A percentile compares a stretch with the other conserved stretches of the same genome.
phyloP scores from a whole-genome alignment of 2,888 invertebrate species.

The Spilarctia lutea region DNA sequence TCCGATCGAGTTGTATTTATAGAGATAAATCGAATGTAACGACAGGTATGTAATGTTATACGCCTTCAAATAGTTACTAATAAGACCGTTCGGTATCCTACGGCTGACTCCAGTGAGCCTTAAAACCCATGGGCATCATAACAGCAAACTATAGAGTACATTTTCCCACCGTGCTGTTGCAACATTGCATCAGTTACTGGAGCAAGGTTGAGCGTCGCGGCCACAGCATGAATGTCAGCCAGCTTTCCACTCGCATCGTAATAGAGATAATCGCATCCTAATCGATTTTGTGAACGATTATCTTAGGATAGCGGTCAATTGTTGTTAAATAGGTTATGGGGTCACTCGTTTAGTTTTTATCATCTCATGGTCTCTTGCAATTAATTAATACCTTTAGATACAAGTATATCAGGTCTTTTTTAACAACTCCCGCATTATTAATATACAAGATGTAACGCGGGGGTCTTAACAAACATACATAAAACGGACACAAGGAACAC shows the following conservation, averaged over 20 bases:
- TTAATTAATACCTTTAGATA: not conserved
- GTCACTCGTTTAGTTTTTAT: not conserved
- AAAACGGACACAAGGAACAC: no score
- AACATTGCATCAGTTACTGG: slow-evolving; percentile 76
- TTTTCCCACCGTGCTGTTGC: slow-evolving; percentile 78
- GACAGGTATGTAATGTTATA: not conserved
- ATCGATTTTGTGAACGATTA: slow-evolving; percentile 19
- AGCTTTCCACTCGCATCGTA: slow-evolving; percentile 74
- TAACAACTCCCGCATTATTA: no score
- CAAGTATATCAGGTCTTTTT: not conserved
- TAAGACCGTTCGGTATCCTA: not conserved
- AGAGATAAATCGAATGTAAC: not conserved
- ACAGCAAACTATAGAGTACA: slow-evolving; percentile 68
- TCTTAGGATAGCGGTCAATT: slow-evolving; percentile 16
- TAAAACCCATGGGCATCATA: slow-evolving; percentile 55
- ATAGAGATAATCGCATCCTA: slow-evolving; percentile 29
- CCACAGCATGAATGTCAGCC: slow-evolving; percentile 75
- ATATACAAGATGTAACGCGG: no score
- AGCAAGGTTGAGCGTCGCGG: slow-evolving; percentile 83
- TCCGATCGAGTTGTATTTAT: not conserved
- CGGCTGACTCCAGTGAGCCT: not conserved
- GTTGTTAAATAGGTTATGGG: slow-evolving; percentile 18
- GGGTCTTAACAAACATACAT: no score
- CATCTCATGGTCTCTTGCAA: not conserved
- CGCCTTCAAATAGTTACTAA: not conserved